Evolutionary conservation across 1,140 invertebrate species (phyloP).

Genomic region (Luehdorfia chinensis): DNA sequence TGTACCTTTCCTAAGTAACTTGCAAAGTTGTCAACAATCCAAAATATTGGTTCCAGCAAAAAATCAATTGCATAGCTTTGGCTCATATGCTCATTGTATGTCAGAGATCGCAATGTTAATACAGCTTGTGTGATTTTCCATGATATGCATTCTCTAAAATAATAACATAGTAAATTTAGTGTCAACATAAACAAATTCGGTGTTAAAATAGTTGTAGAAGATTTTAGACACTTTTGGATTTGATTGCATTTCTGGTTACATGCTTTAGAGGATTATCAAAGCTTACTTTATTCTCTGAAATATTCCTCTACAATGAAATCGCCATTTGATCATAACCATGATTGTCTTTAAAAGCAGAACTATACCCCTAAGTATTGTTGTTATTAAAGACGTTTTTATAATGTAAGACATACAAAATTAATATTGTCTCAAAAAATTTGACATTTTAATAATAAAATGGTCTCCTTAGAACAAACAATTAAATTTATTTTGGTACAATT

Average conservation of each 20-base stretch:
- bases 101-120: constrained; percentile 75
- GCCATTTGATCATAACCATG: constrained; percentile 47
- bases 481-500: too few species aligned
- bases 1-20: constrained; percentile 89
- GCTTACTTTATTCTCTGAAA: constrained; percentile 34
- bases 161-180: constrained; percentile 4
- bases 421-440: too few species aligned
- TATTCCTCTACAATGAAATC: constrained; percentile 36
- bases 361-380: too few species aligned
- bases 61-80: constrained; percentile 90
- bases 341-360: background rate
- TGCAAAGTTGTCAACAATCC: constrained; percentile 96
- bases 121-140: constrained; percentile 41
- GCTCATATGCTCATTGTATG: constrained; percentile 87
- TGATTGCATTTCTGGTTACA: constrained; percentile 4
- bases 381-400: too few species aligned
- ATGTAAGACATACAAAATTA: too few species aligned
- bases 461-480: too few species aligned
- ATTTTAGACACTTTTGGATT: background rate
- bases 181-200: constrained; percentile 6
- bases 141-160: constrained; percentile 32
- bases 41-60: constrained; percentile 94
- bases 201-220: background rate
- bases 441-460: too few species aligned
- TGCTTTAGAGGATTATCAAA: background rate